Base-by-base conservation (phyloP, 2,797 vertebrate genomes). In the Eutrigla gurnardus region DNA sequence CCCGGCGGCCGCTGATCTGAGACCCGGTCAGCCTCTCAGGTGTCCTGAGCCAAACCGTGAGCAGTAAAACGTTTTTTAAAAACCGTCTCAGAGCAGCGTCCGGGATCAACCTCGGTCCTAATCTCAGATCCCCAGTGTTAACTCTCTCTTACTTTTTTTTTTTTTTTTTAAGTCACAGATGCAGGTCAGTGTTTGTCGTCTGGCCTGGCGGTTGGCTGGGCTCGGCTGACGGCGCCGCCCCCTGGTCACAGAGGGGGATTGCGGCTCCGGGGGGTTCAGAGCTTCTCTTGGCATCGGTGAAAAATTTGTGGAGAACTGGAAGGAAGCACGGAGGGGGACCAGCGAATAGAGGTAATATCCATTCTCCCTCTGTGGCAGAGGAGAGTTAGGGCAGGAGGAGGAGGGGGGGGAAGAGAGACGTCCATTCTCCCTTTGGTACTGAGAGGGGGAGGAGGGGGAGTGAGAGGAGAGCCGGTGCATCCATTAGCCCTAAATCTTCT, bases 231-330 rank as follows among this genome's bases (percentile, higher is more conserved):
- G 46, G 77, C 73, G 66, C 76, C 54, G 49, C 54, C 40, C 7
- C 67, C 66, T 67, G 85, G 85, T 73, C 70, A 49, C 40, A 42
- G 12, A 42, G 83, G 8, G 82, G 37, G 75, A 72, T 10, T 53
- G 79, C 78, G 72, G 82, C 84, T 78, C 45, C 46, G 25, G 54
- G 83, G 83, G 73, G 54, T 75, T 83, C 75, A 68, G 77, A 75
- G 78, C 85, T 87, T 91, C 87, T 91, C 91, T 91, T 92, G 91
- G 93, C 92, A 89, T 91, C 86, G 82, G 83, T 89, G 86, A 88
- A 80, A 83, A 32, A 81, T 70, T 77, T 86, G 85, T 87, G 82
- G 84, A 86, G 87, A 81, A 82, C 46, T 86, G 84, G 74, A 84
- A 90, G 89, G 92, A 89, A 90, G 85, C 86, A 84, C 87, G 59